phyloP scores from a whole-genome alignment of 2,113 vertebrate genomes.

The Gymnobelideus leadbeateri region DNA sequence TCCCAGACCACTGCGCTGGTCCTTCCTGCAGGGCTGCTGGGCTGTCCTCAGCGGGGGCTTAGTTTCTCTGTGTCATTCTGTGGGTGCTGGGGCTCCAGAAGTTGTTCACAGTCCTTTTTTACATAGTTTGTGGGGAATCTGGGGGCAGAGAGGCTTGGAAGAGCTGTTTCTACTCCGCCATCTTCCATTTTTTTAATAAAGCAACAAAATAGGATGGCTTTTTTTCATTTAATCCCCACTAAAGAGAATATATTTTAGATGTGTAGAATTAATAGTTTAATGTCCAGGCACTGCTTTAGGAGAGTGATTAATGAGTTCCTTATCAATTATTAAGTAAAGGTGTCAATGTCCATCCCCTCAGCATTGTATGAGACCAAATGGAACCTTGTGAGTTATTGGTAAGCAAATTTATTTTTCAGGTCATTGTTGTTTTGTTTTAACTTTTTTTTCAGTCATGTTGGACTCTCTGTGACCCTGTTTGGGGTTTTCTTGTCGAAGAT shows the following conservation, averaged over 20 bases:
- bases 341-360: slow-evolving; percentile 96
- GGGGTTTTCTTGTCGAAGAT: neutral
- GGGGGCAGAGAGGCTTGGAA: no score
- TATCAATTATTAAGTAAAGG: slow-evolving; percentile 84
- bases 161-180: no score
- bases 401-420: neutral
- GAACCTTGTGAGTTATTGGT: neutral
- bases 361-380: slow-evolving; percentile 83
- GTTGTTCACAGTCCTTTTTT: no score
- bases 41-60: no score
- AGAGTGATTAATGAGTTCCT: slow-evolving; percentile 87
- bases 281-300: slow-evolving; percentile 90
- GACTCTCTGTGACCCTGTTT: neutral
- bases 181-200: no score
- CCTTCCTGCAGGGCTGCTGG: no score
- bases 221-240: slow-evolving; percentile 72
- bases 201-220: slow-evolving; percentile 77
- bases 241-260: slow-evolving; percentile 44
- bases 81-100: no score
- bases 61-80: no score
- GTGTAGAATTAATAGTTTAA: slow-evolving; percentile 78
- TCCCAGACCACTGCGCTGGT: no score
- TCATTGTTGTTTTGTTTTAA: neutral
- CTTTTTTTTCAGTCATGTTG: neutral
- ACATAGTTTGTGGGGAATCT: no score